Conservation (phyloP, 2,113 vertebrate species). For the Lepidothrix coronata region DNA sequence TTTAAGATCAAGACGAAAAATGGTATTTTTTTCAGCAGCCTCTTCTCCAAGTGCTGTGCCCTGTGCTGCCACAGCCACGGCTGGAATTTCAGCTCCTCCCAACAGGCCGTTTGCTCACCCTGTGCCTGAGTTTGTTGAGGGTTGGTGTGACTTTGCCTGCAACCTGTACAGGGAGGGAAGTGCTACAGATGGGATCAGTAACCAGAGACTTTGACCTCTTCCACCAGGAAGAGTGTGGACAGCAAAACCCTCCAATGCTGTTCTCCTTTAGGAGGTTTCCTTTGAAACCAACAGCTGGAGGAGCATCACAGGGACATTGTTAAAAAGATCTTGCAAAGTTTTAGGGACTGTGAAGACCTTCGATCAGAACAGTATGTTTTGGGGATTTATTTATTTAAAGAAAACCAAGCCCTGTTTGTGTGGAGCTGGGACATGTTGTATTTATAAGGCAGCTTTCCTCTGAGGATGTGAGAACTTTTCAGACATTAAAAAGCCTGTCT, state of each 20-base stretch:
- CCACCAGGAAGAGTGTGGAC: not conserved
- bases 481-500: not conserved
- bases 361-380: accelerated
- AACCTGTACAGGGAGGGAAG: not conserved
- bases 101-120: not conserved
- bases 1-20: not conserved
- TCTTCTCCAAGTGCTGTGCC: not conserved
- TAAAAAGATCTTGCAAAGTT: not conserved
- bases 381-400: not conserved
- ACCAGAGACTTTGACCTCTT: not conserved
- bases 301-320: not conserved
- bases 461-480: not conserved
- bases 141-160: not conserved
- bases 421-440: not conserved
- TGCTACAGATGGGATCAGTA: accelerated
- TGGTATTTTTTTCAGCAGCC: not conserved
- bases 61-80: not conserved
- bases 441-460: not conserved
- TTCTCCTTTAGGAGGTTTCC: not conserved
- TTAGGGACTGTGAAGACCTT: not conserved
- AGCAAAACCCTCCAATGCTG: not conserved
- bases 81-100: not conserved
- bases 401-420: not conserved
- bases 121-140: not conserved
- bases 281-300: not conserved